These are phyloP conservation scores for Pithys albifrons DNA, from an alignment of 2,113 vertebrate genomes.

Conservation along the genomic window DNA sequence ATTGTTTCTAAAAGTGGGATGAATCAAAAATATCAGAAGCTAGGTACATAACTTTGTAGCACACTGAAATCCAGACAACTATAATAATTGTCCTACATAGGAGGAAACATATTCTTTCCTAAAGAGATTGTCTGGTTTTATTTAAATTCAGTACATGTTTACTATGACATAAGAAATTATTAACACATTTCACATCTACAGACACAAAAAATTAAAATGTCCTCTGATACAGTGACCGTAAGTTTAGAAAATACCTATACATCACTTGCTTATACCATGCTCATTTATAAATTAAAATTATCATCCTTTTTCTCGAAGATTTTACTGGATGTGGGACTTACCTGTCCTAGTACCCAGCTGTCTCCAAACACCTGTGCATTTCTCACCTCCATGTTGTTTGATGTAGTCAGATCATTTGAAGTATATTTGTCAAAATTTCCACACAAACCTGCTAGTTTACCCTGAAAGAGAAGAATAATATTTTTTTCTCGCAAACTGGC, in stretches of 20 bases:
- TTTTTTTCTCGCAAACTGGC: background rate
- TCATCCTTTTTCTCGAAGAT: background rate
- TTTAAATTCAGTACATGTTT: background rate
- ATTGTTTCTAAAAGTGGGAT: background rate
- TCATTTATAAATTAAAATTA: background rate
- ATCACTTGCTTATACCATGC: rapidly evolving
- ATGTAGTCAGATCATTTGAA: slow-evolving; percentile 97
- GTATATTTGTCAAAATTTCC: slow-evolving; percentile 98
- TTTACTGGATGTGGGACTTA: slow-evolving; percentile 54
- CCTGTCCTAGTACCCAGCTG: slow-evolving; percentile 96
- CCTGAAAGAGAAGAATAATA: slow-evolving; percentile 72
- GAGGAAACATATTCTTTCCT: background rate
- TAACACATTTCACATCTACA: background rate
- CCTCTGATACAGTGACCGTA: background rate
- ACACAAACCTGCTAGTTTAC: slow-evolving; percentile 91
- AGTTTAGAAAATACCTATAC: background rate
- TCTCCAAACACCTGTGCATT: slow-evolving; percentile 96
- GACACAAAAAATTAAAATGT: background rate
- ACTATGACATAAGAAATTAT: background rate
- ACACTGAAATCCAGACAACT: background rate
- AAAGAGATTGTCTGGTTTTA: background rate
- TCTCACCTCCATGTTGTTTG: slow-evolving; percentile 95
- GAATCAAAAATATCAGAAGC: background rate
- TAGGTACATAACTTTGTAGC: background rate
- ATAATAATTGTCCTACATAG: background rate